Evolutionary conservation across 2,797 vertebrate species (phyloP), one percentile per base, ranked within the genome.

Genomic region (Malurus leucopterus): DNA sequence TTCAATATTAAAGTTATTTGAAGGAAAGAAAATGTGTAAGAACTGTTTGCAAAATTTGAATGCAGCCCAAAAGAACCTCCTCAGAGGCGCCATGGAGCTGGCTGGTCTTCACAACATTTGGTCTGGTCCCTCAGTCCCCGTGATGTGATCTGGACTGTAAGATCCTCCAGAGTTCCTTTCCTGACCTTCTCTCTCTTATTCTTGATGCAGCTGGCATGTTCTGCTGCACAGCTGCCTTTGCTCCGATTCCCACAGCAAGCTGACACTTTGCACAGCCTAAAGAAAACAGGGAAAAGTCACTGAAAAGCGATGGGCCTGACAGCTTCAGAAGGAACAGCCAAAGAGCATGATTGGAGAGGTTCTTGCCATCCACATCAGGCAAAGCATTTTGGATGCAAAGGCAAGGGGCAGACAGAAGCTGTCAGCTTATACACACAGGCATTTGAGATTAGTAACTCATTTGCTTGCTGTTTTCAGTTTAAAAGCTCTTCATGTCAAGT

Each of bases 361-460:
- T 81, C 50, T 63, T 83, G 80, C 84, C 80, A 71, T 65, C 69
- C 89, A 85, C 77, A 85, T 90, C 79, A 91, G 63, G 86, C 86
- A 86, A 93, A 93, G 40, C 7, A 20, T 87, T 94, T 89, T 81
- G 72, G 53, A 94, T 88, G 73, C 43, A 93, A 78, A 94, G 62
- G 68, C 82, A 94, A 84, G 78, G 88, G 86, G 67, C 70, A 93
- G 87, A 92, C 79, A 89, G 91, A 93, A 95, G 69, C 73, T 95
- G 93, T 91, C 92, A 94, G 21, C 6, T 91, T 84, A 81, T 72
- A 55, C 49, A 90, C 55, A 90, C 24, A 92, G 70, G 40, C 30
- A 43, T 82, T 89, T 92, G 64, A 94, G 74, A 94, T 94, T 89
- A 94, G 82, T 84, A 89, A 71, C 89, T 93, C 83, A 88, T 94